Evolutionary conservation across 2,113 vertebrate genomes (phyloP), one percentile per base, ranked within the genome.

Genomic region (Miniopterus natalensis): DNA sequence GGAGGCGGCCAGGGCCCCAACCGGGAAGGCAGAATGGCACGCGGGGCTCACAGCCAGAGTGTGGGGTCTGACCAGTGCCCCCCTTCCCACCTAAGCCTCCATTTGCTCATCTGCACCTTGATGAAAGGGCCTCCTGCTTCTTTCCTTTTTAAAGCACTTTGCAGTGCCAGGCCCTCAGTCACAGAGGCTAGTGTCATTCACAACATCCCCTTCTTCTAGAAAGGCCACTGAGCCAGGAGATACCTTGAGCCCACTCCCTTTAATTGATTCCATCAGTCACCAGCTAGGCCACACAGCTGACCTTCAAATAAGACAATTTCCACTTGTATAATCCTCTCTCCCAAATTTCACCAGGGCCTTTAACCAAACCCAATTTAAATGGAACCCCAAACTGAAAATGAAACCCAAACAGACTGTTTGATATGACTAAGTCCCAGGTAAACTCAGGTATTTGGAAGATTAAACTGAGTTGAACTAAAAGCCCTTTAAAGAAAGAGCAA

Each of bases 71-170:
- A 7, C 3, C 63, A 18, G 40, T 31, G 40, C 70, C n/a, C 40
- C 55, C 25, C 51, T 7, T 20, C 29, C 83, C 40, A 31, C 29
- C 27, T 1, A 10, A 20, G 83, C 68, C 42, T 51, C 21, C 0
- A 0, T 31, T 1, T 40, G 68, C 21, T 12, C 1, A 1, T 25
- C 47, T n/a, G 74, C 18, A 21, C 11, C 1, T 0, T 0, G 55
- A 7, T 4, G 23, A 59, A 27, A 27, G n/a, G 42, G 25, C 31
- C 40, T 1, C 31, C 5, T 21, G 5, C 21, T 2, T 13, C 36
- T 9, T 31, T 73, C 10, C 66, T 21, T 12, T 13, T 66, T 6
- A 59, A 45, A 86, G 57, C 85, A 7, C 66, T 59, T 0, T 9
- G 49, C 20, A 40, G 51, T 0, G 20, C 3, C 40, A 27, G 45